These are phyloP conservation scores for Montipora efflorescens DNA, from an alignment of 64 coral and sea anemone genomes.

Conservation along the genomic window DNA sequence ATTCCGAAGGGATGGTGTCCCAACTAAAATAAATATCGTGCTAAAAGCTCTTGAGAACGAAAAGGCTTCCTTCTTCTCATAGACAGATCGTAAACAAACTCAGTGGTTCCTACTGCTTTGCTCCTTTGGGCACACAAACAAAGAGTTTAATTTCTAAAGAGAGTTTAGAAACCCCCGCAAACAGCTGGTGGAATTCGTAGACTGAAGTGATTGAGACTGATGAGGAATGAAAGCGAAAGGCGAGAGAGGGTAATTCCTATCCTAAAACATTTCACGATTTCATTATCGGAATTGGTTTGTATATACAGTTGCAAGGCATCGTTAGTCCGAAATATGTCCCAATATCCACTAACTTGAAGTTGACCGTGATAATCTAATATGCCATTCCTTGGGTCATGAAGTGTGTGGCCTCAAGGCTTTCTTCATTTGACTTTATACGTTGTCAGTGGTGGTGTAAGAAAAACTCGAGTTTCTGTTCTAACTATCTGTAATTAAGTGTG, in stretches of 20 bases:
- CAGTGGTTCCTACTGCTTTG: background rate
- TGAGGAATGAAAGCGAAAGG: background rate
- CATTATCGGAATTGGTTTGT: background rate
- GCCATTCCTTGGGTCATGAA: too few species aligned
- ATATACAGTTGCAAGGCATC: too few species aligned
- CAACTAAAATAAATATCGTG: background rate
- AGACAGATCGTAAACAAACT: background rate
- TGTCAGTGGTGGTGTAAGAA: too few species aligned
- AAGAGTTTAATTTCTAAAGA: background rate
- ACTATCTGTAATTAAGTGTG: too few species aligned
- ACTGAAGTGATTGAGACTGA: background rate
- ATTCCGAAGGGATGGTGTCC: background rate
- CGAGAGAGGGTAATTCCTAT: background rate
- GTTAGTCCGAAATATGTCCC: too few species aligned
- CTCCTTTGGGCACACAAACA: background rate
- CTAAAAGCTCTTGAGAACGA: background rate
- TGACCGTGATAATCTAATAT: too few species aligned
- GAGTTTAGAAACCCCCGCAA: background rate
- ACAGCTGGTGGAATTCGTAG: conserved; percentile 1
- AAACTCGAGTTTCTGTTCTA: too few species aligned
- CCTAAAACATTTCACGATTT: background rate
- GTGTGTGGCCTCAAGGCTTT: too few species aligned
- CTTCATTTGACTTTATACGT: too few species aligned
- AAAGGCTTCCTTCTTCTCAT: background rate
- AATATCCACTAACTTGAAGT: too few species aligned